Evolutionary conservation across 2,797 vertebrate species (phyloP), one percentile per base, ranked within the genome.

Genomic region (Thunnus albacares): DNA sequence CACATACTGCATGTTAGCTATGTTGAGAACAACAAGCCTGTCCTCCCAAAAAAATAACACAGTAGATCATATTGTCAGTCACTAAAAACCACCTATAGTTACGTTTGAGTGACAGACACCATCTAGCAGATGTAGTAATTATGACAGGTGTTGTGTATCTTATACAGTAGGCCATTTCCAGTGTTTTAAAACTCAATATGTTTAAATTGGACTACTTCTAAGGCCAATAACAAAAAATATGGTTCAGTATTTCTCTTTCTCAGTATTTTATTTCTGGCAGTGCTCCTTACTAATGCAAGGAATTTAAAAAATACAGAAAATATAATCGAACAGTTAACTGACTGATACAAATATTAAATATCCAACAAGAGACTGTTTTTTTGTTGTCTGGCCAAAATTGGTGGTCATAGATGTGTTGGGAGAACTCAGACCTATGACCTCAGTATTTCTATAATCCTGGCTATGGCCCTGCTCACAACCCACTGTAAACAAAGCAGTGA

Each of bases 1-100:
- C 88, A 86, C 79, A 80, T 84, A 79, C 63, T 82, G 77, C 80
- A 85, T 79, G 86, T 80, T 85, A 79, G 74, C 69, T 65, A 52
- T 80, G 79, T 73, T 88, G 65, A 86, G 30, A 83, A 71, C 64
- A 80, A 79, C 80, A 11, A 38, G 38, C 38, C 38, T 12, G 38
- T 38, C 38, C 38, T 38, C 38, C 11, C 38, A 38, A 38, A 7
- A 38, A 38, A 38, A 38, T 7, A 3, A 11, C 38, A 38, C 11
- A 38, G 8, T 38, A 38, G 38, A 11, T 38, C 38, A 7, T 38
- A 12, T 10, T 38, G 38, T 38, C 11, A 38, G 38, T 38, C 38
- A 11, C 38, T 10, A 11, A 38, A 38, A 38, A 38, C 2, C 8
- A 38, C 38, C 11, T 38, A 11, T 38, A 38, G 38, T 38, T 38